Evolutionary conservation across 1,140 invertebrate genomes (phyloP).

Genomic region (Drosophila triauraria): DNA sequence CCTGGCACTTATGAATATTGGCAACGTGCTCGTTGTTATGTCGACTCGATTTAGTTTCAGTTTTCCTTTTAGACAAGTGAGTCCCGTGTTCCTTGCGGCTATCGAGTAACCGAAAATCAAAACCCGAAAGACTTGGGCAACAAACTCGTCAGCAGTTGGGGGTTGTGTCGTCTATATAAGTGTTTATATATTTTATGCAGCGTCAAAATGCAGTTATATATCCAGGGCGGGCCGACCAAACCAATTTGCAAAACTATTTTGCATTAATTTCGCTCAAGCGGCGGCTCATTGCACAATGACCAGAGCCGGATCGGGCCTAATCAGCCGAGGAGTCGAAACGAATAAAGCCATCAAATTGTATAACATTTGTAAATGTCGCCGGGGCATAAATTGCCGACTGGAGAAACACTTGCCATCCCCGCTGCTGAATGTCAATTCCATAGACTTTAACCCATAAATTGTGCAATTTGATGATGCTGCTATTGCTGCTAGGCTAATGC

Average conservation of each 20-base stretch:
- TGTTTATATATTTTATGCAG: neutral
- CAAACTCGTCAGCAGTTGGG: slow-evolving; percentile 66
- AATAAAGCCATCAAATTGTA: slow-evolving; percentile 48
- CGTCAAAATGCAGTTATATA: slow-evolving; percentile 11
- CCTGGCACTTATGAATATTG: slow-evolving; percentile 47
- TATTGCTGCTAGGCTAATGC: slow-evolving; percentile 45
- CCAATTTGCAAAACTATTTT: slow-evolving; percentile 46
- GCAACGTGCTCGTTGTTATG: slow-evolving; percentile 60
- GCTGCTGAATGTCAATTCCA: slow-evolving; percentile 53
- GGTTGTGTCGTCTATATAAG: slow-evolving; percentile 47
- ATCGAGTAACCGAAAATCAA: slow-evolving; percentile 43
- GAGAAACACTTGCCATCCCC: slow-evolving; percentile 18
- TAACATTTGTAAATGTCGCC: slow-evolving; percentile 66
- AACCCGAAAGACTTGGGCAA: slow-evolving; percentile 73
- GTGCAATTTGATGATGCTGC: slow-evolving; percentile 37
- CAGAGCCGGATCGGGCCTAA: slow-evolving; percentile 34
- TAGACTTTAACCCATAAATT: slow-evolving; percentile 66
- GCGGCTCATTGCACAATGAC: slow-evolving; percentile 37
- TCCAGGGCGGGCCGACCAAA: slow-evolving; percentile 30
- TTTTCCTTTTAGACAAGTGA: slow-evolving; percentile 18
- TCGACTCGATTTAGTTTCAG: slow-evolving; percentile 75
- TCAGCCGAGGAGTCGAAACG: slow-evolving; percentile 23
- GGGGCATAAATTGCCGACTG: slow-evolving; percentile 41
- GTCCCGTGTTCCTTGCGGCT: slow-evolving; percentile 36
- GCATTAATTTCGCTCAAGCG: slow-evolving; percentile 28